Evolutionary conservation across 2,797 vertebrate genomes (phyloP).

Genomic region (Microctenopoma lineatum): DNA sequence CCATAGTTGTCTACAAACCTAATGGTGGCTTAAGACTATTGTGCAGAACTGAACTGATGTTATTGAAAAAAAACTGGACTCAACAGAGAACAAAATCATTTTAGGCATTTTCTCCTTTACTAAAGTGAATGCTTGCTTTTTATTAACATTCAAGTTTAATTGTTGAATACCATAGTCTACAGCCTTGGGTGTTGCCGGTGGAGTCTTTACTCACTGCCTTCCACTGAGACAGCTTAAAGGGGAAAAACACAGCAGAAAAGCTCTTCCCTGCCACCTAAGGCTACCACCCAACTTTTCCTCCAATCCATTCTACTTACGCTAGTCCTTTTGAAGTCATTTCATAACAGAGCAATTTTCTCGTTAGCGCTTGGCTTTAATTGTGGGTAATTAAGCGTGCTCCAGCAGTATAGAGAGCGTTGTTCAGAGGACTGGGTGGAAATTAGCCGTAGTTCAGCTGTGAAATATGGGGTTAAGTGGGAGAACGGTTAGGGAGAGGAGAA

Average conservation of each 20-base stretch:
- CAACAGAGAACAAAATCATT: constrained; percentile 29
- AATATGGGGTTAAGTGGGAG: constrained; percentile 86
- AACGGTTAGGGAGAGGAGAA: constrained; percentile 66
- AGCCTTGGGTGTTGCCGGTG: constrained; percentile 65
- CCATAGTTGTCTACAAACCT: too few species aligned
- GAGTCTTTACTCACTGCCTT: constrained; percentile 71
- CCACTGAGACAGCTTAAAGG: constrained; percentile 65
- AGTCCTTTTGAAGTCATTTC: constrained; percentile 83
- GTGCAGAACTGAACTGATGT: too few species aligned
- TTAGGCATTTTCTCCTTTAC: constrained; percentile 39
- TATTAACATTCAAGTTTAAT: constrained; percentile 44
- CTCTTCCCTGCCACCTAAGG: constrained; percentile 65
- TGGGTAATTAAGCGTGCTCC: constrained; percentile 86
- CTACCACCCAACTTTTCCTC: constrained; percentile 74
- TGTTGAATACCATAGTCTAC: constrained; percentile 61
- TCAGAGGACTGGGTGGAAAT: constrained; percentile 80
- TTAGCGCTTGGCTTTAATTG: constrained; percentile 86
- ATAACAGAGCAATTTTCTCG: constrained; percentile 87
- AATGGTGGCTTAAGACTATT: too few species aligned
- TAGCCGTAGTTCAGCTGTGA: constrained; percentile 87
- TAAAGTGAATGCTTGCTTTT: constrained; percentile 51
- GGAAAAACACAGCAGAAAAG: constrained; percentile 49
- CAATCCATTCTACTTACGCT: constrained; percentile 77
- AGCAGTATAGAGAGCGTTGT: constrained; percentile 76
- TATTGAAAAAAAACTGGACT: too few species aligned